Evolutionary conservation across 2,113 vertebrate genomes (phyloP), one percentile per base, ranked within the genome.

Genomic region (Oxyura jamaicensis): DNA sequence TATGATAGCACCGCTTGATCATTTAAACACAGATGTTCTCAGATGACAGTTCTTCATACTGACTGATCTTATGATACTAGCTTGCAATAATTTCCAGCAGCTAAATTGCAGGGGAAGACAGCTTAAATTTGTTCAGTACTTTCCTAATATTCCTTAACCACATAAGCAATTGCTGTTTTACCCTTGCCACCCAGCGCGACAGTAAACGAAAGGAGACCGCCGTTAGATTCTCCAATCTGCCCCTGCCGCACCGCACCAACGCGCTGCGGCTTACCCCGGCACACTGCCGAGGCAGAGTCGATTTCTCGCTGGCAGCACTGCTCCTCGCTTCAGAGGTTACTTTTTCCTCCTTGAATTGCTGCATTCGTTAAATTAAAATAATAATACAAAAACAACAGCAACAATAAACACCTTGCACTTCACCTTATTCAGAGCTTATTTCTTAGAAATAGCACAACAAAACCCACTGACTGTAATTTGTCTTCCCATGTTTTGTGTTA

Each of bases 21-120:
- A 79, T 88, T 92, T 81, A 88, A 95, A 88, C 73, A 86, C 92
- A 95, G 80, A 88, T 95, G 92, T 88, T 90, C 88, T 86, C 58
- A 84, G 83, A 60, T 0, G 3, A 75, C 28, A 56, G 33, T 65
- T 88, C 85, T 83, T 93, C 42, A 90, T 75, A 77, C 76, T 53
- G 35, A 73, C 56, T 91, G 75, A 90, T 93, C 73, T 78, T 88
- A 75, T 6, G 35, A 88, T 81, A 68, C 56, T 13, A 67, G 39
- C 58, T 83, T 13, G 2, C 48, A 86, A 69, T 83, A 88, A 90
- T 56, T 93, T 91, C 95, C 86, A 95, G 83, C 88, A 88, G 91
- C 88, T 95, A 95, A 96, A 96, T 78, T 95, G 83, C 91, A 86
- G 53, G 19, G 23, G 21, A 94, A 93, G 60, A 86, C 65, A 86